phyloP scores from a whole-genome alignment of 2,888 invertebrate species.

The Eupithecia subumbrata region DNA sequence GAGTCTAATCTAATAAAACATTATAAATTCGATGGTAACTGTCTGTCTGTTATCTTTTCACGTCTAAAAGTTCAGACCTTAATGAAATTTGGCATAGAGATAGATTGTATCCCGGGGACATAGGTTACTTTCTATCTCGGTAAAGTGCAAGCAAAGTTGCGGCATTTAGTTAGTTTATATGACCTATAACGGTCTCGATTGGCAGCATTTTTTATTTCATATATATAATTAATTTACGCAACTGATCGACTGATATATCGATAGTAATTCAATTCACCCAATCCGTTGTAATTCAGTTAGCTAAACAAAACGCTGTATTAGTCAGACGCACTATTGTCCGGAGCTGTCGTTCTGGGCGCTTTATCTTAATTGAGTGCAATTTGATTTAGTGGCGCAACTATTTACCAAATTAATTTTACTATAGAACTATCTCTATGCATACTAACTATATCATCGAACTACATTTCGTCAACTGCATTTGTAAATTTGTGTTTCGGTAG shows the following conservation, averaged over 20 bases:
- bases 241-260: constrained; percentile 50
- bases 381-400: constrained; percentile 77
- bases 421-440: constrained; percentile 41
- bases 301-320: constrained; percentile 78
- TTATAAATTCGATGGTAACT: no score
- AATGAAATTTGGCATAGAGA: no score
- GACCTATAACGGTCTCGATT: neutral
- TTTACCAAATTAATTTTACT: constrained; percentile 58
- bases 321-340: constrained; percentile 75
- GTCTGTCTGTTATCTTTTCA: no score
- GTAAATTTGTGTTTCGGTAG: constrained; percentile 54
- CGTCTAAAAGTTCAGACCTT: no score
- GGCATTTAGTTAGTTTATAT: no score
- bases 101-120: no score
- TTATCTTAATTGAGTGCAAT: constrained; percentile 83
- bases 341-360: constrained; percentile 74
- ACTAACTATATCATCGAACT: constrained; percentile 48
- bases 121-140: no score
- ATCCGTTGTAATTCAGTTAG: constrained; percentile 72
- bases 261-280: constrained; percentile 66
- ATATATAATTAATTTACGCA: constrained; percentile 46
- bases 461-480: constrained; percentile 49
- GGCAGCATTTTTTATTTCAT: neutral
- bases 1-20: no score
- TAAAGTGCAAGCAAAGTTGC: no score